These are phyloP conservation scores for Nothura maculosa DNA, from an alignment of 2,797 vertebrate species.

Conservation along the genomic window DNA sequence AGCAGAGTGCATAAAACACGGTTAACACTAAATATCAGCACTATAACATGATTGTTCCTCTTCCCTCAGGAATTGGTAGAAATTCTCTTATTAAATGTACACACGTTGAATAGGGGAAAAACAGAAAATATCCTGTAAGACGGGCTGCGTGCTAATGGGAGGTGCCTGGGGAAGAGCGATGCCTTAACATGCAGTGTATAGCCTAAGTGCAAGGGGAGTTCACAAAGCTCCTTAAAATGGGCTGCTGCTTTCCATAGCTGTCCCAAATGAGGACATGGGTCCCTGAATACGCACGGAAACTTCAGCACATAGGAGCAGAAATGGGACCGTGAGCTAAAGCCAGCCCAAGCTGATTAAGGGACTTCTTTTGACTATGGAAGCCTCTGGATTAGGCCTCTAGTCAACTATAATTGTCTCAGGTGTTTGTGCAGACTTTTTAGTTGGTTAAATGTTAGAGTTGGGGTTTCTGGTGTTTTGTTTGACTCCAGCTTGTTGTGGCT, in stretches of 20 bases:
- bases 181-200: background rate
- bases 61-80: background rate
- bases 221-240: conserved; percentile 19
- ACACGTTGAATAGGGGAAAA: background rate
- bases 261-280: conserved; percentile 35
- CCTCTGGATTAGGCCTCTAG: background rate
- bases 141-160: background rate
- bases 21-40: background rate
- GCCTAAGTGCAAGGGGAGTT: background rate
- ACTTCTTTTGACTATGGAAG: background rate
- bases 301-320: conserved; percentile 11
- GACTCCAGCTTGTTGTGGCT: background rate
- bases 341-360: conserved; percentile 48
- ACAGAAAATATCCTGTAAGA: background rate
- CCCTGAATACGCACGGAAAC: conserved; percentile 48
- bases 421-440: background rate
- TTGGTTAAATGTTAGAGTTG: background rate
- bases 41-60: background rate
- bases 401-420: background rate
- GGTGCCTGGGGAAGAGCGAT: background rate
- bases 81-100: background rate
- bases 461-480: background rate
- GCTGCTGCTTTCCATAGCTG: conserved; percentile 4
- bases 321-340: conserved; percentile 18
- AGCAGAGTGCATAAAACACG: background rate